These are phyloP conservation scores for Drosophila persimilis DNA, from an alignment of 1,140 invertebrate species.

Conservation along the genomic window DNA sequence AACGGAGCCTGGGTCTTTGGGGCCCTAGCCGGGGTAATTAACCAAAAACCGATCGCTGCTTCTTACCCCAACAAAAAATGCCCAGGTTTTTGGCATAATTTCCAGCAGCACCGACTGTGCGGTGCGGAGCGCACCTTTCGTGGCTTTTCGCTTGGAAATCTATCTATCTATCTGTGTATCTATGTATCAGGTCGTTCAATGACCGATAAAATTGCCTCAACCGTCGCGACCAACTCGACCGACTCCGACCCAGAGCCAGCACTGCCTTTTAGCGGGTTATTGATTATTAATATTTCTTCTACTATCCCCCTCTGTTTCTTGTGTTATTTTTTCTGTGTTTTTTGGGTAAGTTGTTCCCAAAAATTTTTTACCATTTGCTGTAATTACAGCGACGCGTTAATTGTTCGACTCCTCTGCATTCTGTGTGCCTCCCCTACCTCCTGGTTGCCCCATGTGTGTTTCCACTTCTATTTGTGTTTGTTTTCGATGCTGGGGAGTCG, in stretches of 20 bases:
- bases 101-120: background rate
- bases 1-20: conserved; percentile 55
- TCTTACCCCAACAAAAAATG: conserved; percentile 48
- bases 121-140: background rate
- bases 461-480: conserved; percentile 59
- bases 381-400: conserved; percentile 78
- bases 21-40: conserved; percentile 61
- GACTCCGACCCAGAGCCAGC: conserved; percentile 13
- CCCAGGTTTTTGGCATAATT: conserved; percentile 47
- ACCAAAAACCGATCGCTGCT: conserved; percentile 70
- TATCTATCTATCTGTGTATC: conserved; percentile 5
- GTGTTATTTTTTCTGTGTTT: conserved; percentile 6
- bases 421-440: conserved; percentile 26
- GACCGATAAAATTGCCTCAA: conserved; percentile 76
- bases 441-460: conserved; percentile 33
- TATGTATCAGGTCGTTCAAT: conserved; percentile 62
- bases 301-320: conserved; percentile 19
- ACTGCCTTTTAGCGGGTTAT: conserved; percentile 74
- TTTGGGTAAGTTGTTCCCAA: conserved; percentile 54
- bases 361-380: conserved; percentile 59
- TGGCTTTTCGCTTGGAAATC: conserved; percentile 30
- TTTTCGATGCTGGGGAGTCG: conserved; percentile 44
- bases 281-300: conserved; percentile 75
- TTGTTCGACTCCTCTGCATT: conserved; percentile 71
- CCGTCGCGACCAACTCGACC: conserved; percentile 47